Evolutionary conservation across 1,140 invertebrate species (phyloP).

Genomic region (Babylonia areolata): DNA sequence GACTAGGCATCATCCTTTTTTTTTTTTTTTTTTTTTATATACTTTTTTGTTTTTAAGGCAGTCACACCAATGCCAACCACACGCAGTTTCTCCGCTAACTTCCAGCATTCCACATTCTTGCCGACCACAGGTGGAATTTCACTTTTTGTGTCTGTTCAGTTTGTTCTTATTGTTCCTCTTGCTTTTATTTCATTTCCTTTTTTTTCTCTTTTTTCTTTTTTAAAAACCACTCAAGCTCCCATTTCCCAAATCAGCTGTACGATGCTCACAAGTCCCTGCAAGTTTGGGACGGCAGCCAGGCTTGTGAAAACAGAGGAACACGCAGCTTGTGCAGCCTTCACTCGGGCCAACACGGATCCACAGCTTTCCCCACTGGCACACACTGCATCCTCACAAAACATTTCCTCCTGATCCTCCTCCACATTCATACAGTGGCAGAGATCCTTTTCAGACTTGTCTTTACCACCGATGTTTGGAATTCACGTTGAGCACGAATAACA

Average conservation of each 20-base stretch:
- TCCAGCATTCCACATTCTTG: no score
- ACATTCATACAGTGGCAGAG: background rate
- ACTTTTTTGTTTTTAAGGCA: no score
- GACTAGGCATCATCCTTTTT: background rate
- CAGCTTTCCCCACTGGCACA: background rate
- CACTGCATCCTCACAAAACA: background rate
- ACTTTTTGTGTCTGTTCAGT: background rate
- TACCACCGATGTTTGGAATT: constrained; percentile 25
- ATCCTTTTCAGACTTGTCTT: background rate
- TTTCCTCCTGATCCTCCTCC: background rate
- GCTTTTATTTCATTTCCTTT: background rate
- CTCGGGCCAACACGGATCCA: background rate
- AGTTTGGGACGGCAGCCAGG: no score
- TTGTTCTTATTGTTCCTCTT: background rate
- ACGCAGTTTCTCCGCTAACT: background rate
- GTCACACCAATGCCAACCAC: background rate
- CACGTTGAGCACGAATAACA: constrained; percentile 39
- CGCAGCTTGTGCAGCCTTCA: background rate
- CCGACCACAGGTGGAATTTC: background rate
- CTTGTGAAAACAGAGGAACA: background rate
- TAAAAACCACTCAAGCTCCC: no score
- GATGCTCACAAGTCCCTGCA: no score
- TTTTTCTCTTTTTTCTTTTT: no score
- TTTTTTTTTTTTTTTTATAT: no score
- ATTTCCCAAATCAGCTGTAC: no score